phyloP scores from a whole-genome alignment of 2,797 vertebrate genomes.

The Craterocephalus amniculus region DNA sequence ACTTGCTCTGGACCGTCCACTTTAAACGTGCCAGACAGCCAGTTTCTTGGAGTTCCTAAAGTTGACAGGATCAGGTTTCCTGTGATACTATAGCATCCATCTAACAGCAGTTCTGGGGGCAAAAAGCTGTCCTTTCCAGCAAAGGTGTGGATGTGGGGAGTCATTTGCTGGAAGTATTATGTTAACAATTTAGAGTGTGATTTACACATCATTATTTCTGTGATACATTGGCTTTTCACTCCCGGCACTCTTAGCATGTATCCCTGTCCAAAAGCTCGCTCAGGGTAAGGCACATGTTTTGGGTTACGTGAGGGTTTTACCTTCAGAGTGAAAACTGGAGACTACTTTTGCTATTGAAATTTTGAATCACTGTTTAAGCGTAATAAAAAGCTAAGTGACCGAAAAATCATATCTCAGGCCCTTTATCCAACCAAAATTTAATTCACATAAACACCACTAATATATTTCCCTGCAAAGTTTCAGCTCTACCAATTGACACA shows the following conservation, averaged over 20 bases:
- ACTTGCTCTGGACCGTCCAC: constrained; percentile 35
- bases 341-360: neutral
- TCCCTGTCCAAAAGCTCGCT: constrained; percentile 15
- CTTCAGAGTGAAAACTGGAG: neutral
- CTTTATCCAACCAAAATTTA: neutral
- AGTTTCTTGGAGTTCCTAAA: constrained; percentile 42
- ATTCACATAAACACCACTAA: neutral
- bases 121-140: constrained; percentile 30
- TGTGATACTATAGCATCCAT: constrained; percentile 51
- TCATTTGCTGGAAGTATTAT: constrained; percentile 45
- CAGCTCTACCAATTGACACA: neutral
- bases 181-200: constrained; percentile 53
- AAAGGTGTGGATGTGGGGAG: constrained; percentile 33
- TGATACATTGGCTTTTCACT: constrained; percentile 40
- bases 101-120: constrained; percentile 33
- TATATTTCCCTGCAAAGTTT: neutral
- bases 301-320: constrained; percentile 21
- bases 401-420: neutral
- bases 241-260: neutral
- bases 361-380: neutral
- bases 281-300: constrained; percentile 24
- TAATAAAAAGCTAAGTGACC: neutral
- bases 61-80: constrained; percentile 62
- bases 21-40: constrained; percentile 55
- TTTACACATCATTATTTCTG: constrained; percentile 46